Conservation (phyloP, 1,140 invertebrate species). For the Trachymyrmex septentrionalis region DNA sequence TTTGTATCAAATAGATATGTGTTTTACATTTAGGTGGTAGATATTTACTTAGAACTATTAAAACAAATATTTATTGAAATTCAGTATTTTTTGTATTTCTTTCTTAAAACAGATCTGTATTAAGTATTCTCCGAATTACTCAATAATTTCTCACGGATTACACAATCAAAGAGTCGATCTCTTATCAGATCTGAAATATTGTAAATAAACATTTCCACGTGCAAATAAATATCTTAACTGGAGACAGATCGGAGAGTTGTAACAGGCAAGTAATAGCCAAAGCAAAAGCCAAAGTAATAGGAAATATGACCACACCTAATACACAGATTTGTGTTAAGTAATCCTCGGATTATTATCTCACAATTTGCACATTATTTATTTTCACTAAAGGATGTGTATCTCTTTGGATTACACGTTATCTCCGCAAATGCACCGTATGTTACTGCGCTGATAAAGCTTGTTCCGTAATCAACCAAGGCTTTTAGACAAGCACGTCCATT, state of each 20-base stretch:
- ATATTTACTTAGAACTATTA: no score
- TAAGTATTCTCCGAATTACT: not conserved
- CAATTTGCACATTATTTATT: not conserved
- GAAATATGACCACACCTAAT: not conserved
- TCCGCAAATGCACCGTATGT: not conserved
- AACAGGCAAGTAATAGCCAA: no score
- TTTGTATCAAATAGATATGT: no score
- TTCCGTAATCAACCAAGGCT: slow-evolving; percentile 27
- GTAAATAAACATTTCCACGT: no score
- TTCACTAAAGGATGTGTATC: not conserved
- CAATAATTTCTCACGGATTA: no score
- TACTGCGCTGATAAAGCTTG: slow-evolving; percentile 4
- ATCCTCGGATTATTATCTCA: not conserved
- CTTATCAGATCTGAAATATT: no score
- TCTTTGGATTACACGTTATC: not conserved
- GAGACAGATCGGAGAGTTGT: no score
- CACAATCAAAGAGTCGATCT: no score
- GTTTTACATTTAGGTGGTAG: no score
- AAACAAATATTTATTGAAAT: no score
- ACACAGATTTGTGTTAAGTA: not conserved
- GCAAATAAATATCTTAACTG: no score
- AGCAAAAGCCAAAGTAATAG: no score
- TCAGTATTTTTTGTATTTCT: not conserved
- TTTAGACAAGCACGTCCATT: slow-evolving; percentile 41
- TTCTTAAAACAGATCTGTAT: not conserved